These are phyloP conservation scores for Nasonia giraulti DNA, from an alignment of 1,140 invertebrate species.

Conservation along the genomic window DNA sequence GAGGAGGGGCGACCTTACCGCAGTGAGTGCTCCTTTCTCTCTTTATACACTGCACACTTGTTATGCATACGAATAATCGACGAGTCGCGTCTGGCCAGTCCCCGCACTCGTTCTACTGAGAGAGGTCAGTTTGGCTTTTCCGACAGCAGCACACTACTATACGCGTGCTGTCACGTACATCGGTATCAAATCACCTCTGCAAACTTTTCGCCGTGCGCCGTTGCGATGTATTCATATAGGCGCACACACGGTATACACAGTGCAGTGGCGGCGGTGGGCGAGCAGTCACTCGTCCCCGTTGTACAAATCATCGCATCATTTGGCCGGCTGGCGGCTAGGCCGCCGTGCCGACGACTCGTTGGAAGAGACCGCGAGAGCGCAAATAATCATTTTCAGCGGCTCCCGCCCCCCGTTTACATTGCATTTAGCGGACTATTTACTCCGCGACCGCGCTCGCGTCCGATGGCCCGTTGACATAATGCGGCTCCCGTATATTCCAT, in stretches of 20 bases:
- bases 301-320: slow-evolving; percentile 53
- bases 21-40: slow-evolving; percentile 69
- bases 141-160: too few species aligned
- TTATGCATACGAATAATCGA: neutral
- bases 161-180: neutral
- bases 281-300: neutral
- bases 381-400: slow-evolving; percentile 58
- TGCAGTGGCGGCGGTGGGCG: neutral
- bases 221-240: too few species aligned
- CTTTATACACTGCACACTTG: neutral
- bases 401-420: slow-evolving; percentile 56
- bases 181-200: neutral
- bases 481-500: slow-evolving; percentile 24
- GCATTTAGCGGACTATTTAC: slow-evolving; percentile 54
- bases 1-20: slow-evolving; percentile 75
- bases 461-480: slow-evolving; percentile 40
- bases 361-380: slow-evolving; percentile 36
- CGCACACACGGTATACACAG: too few species aligned
- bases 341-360: slow-evolving; percentile 38
- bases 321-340: slow-evolving; percentile 8
- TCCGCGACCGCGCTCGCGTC: slow-evolving; percentile 24
- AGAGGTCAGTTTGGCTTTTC: too few species aligned
- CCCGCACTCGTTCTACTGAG: neutral
- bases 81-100: neutral
- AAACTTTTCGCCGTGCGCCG: neutral